Base-by-base conservation (phyloP, 2,888 invertebrate genomes). In the Caenorhabditis macrosperma region DNA sequence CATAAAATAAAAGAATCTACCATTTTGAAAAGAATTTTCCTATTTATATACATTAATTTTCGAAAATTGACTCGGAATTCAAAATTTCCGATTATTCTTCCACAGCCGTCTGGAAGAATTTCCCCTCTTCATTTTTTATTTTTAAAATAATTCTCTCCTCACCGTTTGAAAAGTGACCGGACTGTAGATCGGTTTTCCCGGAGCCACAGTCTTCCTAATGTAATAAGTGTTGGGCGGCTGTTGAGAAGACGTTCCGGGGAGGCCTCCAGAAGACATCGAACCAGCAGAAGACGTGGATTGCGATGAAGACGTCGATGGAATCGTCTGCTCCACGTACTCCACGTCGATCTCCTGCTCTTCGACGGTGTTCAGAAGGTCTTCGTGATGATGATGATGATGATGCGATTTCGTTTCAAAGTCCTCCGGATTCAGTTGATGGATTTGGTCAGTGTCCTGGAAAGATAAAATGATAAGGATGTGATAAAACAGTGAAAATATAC, bases 141-240 rank as follows among this genome's bases (percentile, higher is more conserved):
- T n/a, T n/a, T n/a, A n/a, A n/a, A n/a, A n/a, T n/a, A n/a, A n/a
- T n/a, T n/a, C n/a, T n/a, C n/a, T n/a, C n/a, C 57, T 10, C n/a
- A 74, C 74, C 50, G 74, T 64, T 4, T 64, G 57, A 59, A 74
- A 64, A n/a, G 64, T 17, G 15, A 74, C 24, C 1, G 54, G 57
- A 15, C 24, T 30, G 28, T 64, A 74, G 1, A 28, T 24, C n/a
- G 41, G 46, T 22, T 54, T 33, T 35, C 61, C 46, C 0, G 20
- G 4, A 10, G 30, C 28, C 41, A 7, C n/a, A 33, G 48, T 52
- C 20, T 59, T 68, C 28, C 68, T 26, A 15, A 68, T 68, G 17
- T 44, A 55, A 33, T 71, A 71, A 5, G 71, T 54, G 24, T 59
- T 59, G n/a, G n/a, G n/a, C 38, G 9, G 41, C 12, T 15, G 1